Percentiles rank a stretch among this genome's conserved stretches.
Evolutionary conservation across 1,140 invertebrate species (phyloP).

Genomic region (Drosophila simulans): DNA sequence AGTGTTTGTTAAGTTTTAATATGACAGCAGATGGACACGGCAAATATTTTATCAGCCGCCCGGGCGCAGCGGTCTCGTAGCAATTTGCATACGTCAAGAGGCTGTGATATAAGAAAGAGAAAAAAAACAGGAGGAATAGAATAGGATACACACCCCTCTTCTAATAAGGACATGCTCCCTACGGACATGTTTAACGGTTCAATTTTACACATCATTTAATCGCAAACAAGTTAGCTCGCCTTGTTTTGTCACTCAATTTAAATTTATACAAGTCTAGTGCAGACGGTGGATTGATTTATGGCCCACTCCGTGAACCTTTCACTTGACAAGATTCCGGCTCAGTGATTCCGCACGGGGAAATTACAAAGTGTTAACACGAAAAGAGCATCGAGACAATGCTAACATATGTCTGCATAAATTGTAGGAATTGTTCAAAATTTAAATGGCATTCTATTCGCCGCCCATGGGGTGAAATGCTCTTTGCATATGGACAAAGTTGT

Average conservation of each 20-base stretch:
- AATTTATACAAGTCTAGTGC: conserved; percentile 65
- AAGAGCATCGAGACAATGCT: conserved; percentile 48
- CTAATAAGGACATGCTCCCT: conserved; percentile 34
- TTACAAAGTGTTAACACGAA: conserved; percentile 83
- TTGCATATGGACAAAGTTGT: conserved; percentile 1
- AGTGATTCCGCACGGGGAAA: conserved; percentile 68
- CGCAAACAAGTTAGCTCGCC: conserved; percentile 69
- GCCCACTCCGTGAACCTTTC: conserved; percentile 63
- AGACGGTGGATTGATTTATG: conserved; percentile 73
- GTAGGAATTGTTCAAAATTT: conserved; percentile 25
- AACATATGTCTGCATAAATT: conserved; percentile 46
- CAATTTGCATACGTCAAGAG: conserved; percentile 64
- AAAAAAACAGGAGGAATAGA: conserved; percentile 1
- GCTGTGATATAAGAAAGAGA: conserved; percentile 1
- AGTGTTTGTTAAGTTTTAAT: conserved; percentile 75
- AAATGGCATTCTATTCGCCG: conserved; percentile 9
- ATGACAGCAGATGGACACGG: conserved; percentile 71
- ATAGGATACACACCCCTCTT: neutral
- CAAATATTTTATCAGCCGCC: conserved; percentile 56
- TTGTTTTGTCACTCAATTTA: conserved; percentile 78
- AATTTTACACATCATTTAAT: conserved; percentile 84
- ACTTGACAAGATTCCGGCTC: conserved; percentile 74
- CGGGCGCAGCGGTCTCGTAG: conserved; percentile 29
- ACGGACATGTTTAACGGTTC: conserved; percentile 78
- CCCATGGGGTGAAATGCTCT: neutral